phyloP scores from a whole-genome alignment of 1,140 invertebrate species.

The Lineus longissimus region DNA sequence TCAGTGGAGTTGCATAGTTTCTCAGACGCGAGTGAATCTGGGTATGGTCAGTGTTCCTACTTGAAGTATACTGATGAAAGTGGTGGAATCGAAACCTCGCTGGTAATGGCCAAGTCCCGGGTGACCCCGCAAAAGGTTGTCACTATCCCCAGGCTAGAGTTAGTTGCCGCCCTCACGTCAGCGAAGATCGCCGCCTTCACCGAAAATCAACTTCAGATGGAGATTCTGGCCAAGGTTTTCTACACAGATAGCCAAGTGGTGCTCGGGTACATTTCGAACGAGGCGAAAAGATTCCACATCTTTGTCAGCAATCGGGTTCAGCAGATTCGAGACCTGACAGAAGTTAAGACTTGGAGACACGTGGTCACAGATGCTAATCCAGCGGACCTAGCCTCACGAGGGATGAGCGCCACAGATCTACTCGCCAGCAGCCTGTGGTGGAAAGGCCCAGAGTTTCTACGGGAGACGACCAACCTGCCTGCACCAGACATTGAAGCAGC shows the following conservation, averaged over 20 bases:
- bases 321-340: not conserved
- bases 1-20: conserved; percentile 15
- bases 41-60: conserved; percentile 19
- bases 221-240: conserved; percentile 3
- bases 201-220: conserved; percentile 2
- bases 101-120: conserved; percentile 20
- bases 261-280: conserved; percentile 18
- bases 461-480: not conserved
- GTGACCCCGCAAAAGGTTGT: conserved; percentile 12
- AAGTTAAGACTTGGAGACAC: not conserved
- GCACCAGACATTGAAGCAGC: not conserved
- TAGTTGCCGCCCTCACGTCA: conserved; percentile 12
- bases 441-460: conserved; percentile 1
- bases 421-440: not conserved
- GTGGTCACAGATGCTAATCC: not conserved
- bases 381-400: not conserved
- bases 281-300: conserved; percentile 12
- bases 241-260: conserved; percentile 18
- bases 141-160: conserved; percentile 21
- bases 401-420: not conserved
- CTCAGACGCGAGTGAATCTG: conserved; percentile 16
- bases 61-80: conserved; percentile 1
- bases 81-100: not conserved
- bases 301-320: not conserved
- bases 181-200: not conserved